phyloP scores from a whole-genome alignment of 2,797 vertebrate genomes.

The Potorous gilbertii region DNA sequence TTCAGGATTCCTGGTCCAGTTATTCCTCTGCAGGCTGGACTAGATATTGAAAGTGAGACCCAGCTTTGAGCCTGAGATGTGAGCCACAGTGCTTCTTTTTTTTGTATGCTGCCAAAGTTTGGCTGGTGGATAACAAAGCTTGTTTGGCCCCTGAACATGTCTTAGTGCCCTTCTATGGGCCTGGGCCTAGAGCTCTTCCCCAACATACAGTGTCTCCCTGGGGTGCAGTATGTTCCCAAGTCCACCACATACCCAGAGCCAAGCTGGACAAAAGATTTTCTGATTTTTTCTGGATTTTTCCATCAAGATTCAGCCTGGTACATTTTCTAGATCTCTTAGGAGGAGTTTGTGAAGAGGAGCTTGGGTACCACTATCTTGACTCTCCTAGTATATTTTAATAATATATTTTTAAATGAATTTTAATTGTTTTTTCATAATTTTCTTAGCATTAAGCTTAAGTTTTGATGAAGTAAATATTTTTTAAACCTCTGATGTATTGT shows the following conservation, averaged over 20 bases:
- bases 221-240: background rate
- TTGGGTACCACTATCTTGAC: constrained; percentile 15
- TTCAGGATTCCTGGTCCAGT: background rate
- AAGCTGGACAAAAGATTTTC: no score
- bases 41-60: background rate
- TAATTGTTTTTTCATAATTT: constrained; percentile 3
- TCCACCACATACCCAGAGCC: no score
- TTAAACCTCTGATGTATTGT: background rate
- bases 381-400: constrained; percentile 17
- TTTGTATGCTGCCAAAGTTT: background rate
- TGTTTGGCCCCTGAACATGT: background rate
- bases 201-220: background rate
- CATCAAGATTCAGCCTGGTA: no score
- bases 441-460: background rate
- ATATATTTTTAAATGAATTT: background rate
- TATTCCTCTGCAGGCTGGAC: background rate
- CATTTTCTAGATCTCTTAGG: no score
- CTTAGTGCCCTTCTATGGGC: background rate
- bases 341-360: no score
- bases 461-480: constrained; percentile 20
- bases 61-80: background rate
- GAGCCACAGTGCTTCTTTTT: background rate
- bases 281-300: no score
- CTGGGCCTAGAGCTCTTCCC: background rate
- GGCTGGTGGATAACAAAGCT: background rate